Evolutionary conservation across 2,888 invertebrate species (phyloP), one percentile per base, ranked within the genome.

Genomic region (Eueremaeus valkanovi): DNA sequence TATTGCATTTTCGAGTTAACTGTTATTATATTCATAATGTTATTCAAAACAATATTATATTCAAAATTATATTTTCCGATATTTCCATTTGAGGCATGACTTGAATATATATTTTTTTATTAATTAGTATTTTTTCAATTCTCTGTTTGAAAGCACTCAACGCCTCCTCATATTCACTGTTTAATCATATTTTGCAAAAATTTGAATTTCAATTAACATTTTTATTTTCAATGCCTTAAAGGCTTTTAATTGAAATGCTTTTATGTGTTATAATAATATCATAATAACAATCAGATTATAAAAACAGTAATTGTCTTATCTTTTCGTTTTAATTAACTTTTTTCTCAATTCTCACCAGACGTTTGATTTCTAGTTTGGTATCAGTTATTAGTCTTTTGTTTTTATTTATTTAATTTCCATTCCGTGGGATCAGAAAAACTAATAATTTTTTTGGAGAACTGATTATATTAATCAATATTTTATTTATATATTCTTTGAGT

Each of bases 151-250:
- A n/a, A n/a, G n/a, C n/a, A n/a, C n/a, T 24, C 8, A 66, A 66
- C 63, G 63, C 63, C 63, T 40, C 63, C 24, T 66, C 63, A 66
- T 16, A 66, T 66, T 18, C 63, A 36, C 2, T n/a, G 11, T 13
- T 36, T 66, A 66, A 66, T 66, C 63, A 21, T 13, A 66, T 66
- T 66, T 66, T 27, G 16, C n/a, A n/a, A n/a, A n/a, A 33, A 63
- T 33, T n/a, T 33, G 31, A 66, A 36, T 66, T 66, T 66, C 36
- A 66, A 66, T 66, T 66, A 33, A 66, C 3, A 33, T 63, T 63
- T 66, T 66, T 36, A 18, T 61, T 18, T 33, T n/a, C 63, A 36
- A 66, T 33, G 63, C 63, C 36, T 66, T 66, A 36, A 33, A 66
- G 63, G 63, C 36, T 66, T 58, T 36, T 9, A 3, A 36, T 66